Conservation (phyloP, 2,113 vertebrate genomes). For the Odobenus rosmarus region DNA sequence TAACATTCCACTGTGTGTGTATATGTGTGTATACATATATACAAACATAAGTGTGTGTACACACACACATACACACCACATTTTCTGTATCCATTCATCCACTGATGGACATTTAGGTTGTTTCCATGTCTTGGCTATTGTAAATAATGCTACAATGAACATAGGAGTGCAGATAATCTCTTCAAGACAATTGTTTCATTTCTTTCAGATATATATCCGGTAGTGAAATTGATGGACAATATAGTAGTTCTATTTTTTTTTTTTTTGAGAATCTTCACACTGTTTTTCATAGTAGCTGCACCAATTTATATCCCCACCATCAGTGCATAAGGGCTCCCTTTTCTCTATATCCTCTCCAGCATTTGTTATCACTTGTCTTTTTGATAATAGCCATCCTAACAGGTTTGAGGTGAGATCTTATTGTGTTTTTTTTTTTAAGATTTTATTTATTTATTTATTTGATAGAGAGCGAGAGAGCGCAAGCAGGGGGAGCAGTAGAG, state of each 20-base stretch:
- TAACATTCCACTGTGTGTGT: neutral
- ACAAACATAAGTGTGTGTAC: neutral
- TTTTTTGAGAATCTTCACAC: neutral
- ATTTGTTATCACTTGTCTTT: neutral
- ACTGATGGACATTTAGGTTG: neutral
- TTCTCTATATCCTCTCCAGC: neutral
- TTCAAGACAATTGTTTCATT: neutral
- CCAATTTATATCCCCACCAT: neutral
- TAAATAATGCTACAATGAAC: neutral
- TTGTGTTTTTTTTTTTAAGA: neutral
- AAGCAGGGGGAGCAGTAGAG: too few relatives aligned
- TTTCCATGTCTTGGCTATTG: neutral
- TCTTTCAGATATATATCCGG: neutral
- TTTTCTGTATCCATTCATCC: neutral
- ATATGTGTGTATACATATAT: neutral
- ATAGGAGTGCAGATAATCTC: neutral
- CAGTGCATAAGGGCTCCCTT: neutral
- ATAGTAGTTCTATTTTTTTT: neutral
- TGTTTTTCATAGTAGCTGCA: neutral
- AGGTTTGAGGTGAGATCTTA: neutral
- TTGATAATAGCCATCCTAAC: neutral
- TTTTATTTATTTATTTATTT: too few relatives aligned
- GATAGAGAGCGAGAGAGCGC: too few relatives aligned
- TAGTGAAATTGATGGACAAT: neutral
- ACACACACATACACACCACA: neutral